phyloP scores from a whole-genome alignment of 1,140 invertebrate genomes.

The Drosophila oshimai region DNA sequence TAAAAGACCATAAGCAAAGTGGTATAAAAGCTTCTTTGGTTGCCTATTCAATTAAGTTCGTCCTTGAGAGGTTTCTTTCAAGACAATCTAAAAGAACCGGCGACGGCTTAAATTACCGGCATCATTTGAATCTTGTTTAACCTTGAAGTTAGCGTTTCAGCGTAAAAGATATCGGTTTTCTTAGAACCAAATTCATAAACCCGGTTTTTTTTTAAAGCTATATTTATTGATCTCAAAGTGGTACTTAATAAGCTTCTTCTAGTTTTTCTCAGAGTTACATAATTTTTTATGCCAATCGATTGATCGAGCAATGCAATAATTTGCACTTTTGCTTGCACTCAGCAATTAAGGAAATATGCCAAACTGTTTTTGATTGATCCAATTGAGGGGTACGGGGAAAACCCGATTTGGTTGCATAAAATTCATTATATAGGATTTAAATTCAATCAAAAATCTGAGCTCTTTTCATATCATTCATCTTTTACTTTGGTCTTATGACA shows the following conservation, averaged over 20 bases:
- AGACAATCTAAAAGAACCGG: not conserved
- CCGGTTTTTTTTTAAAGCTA: not conserved
- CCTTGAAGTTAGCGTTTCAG: not conserved
- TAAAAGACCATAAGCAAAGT: slow-evolving; percentile 28
- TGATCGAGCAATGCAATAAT: slow-evolving; percentile 23
- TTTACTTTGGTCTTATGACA: slow-evolving; percentile 45
- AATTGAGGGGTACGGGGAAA: not conserved
- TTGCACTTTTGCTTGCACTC: slow-evolving; percentile 47
- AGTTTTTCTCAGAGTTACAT: slow-evolving; percentile 36
- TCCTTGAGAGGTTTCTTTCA: slow-evolving; percentile 42
- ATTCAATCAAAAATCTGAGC: slow-evolving; percentile 10
- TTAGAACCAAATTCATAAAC: not conserved
- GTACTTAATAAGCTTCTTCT: slow-evolving; percentile 7
- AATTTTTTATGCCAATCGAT: slow-evolving; percentile 25
- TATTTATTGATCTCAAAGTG: not conserved
- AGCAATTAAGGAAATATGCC: slow-evolving; percentile 54
- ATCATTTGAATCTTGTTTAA: not conserved
- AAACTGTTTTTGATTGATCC: slow-evolving; percentile 17
- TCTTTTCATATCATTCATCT: slow-evolving; percentile 21
- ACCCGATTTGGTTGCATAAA: slow-evolving; percentile 45
- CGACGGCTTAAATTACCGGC: not conserved
- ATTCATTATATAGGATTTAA: slow-evolving; percentile 33
- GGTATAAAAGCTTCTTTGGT: no score
- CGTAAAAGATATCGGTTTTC: not conserved
- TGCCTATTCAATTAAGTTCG: no score